Evolutionary conservation across 2,113 vertebrate species (phyloP).

Genomic region (Cavia porcellus): DNA sequence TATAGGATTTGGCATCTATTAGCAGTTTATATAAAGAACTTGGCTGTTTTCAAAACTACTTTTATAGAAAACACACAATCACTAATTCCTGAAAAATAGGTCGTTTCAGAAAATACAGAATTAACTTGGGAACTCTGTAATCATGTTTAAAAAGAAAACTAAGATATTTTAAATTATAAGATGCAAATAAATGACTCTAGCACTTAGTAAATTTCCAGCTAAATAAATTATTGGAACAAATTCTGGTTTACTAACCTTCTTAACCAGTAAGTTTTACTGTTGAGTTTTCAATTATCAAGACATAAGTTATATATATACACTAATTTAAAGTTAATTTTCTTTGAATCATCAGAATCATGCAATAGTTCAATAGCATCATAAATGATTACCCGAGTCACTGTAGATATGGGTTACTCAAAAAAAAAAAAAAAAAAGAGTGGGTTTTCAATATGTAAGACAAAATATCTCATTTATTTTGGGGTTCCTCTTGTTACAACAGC

Average conservation of each 20-base stretch:
- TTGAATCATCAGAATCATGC: neutral
- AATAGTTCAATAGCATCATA: neutral
- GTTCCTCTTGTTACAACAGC: neutral
- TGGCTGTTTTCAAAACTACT: slow-evolving; percentile 55
- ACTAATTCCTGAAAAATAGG: slow-evolving; percentile 42
- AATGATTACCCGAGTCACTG: neutral
- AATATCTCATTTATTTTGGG: neutral
- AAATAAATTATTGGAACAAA: neutral
- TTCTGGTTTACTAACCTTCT: neutral
- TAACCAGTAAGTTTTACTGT: slow-evolving; percentile 35
- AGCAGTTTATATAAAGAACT: slow-evolving; percentile 6
- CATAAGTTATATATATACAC: neutral
- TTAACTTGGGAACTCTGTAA: neutral
- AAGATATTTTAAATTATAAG: slow-evolving; percentile 51
- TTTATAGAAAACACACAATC: slow-evolving; percentile 44
- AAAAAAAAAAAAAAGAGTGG: neutral
- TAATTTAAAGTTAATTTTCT: neutral
- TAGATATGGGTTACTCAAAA: neutral
- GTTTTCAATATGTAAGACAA: neutral
- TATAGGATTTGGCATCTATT: slow-evolving; percentile 44
- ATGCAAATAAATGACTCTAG: slow-evolving; percentile 39
- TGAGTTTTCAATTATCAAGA: slow-evolving; percentile 21
- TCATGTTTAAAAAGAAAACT: slow-evolving; percentile 49
- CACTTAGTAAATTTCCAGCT: neutral
- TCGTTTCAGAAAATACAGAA: slow-evolving; percentile 16